phyloP scores from a whole-genome alignment of 53 echinoderm and acorn worm species.

The Paelopatides confundens region DNA sequence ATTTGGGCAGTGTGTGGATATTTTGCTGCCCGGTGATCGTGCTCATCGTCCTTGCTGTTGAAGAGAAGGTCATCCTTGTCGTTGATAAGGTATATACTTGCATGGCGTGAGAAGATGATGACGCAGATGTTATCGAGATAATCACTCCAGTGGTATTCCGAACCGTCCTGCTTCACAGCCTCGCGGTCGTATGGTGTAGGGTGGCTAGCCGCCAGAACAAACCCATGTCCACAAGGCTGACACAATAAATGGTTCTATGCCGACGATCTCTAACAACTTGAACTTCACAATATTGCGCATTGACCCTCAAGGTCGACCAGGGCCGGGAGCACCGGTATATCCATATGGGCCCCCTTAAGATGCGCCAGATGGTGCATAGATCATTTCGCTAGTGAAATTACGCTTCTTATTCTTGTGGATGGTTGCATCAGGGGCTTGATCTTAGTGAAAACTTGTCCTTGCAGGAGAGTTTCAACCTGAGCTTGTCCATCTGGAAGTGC shows the following conservation, averaged over 20 bases:
- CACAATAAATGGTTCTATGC: constrained; percentile 48
- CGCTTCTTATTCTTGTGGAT: constrained; percentile 5
- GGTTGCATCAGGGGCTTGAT: background rate
- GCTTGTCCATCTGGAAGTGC: constrained; percentile 17
- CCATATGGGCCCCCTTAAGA: too few species aligned
- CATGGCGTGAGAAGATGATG: constrained; percentile 54
- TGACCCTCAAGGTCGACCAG: background rate
- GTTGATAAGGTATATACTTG: constrained; percentile 36
- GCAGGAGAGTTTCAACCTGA: background rate
- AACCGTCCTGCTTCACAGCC: constrained; percentile 54
- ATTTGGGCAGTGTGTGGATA: constrained; percentile 54
- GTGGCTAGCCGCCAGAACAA: constrained; percentile 58
- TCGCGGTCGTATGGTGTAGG: constrained; percentile 51
- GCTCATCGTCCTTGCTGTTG: constrained; percentile 65
- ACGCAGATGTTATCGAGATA: constrained; percentile 58
- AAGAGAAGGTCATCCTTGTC: constrained; percentile 56
- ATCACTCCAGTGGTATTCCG: constrained; percentile 48
- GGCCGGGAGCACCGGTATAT: too few species aligned
- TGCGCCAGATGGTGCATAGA: too few species aligned
- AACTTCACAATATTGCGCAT: constrained; percentile 3
- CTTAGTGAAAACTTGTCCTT: background rate
- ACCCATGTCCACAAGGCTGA: constrained; percentile 60
- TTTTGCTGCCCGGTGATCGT: constrained; percentile 61
- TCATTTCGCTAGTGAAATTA: constrained; percentile 2
- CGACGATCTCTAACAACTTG: constrained; percentile 55